Percentiles rank a stretch among this genome's conserved stretches.
These are phyloP conservation scores for Illadopsis cleaveri DNA, from an alignment of 2,113 vertebrate species.

Conservation along the genomic window DNA sequence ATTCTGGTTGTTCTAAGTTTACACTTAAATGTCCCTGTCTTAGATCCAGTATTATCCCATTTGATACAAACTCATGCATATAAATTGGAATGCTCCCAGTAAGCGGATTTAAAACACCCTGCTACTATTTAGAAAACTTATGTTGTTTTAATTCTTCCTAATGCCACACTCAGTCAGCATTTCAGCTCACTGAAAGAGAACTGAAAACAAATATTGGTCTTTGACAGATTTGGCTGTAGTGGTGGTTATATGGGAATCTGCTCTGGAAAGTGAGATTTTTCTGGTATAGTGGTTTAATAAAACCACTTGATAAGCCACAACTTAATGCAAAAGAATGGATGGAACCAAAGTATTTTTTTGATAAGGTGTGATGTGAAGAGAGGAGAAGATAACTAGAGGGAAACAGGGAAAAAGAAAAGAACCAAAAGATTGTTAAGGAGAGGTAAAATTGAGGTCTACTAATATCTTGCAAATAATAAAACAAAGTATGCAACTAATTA, in stretches of 20 bases:
- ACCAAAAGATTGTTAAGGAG: background rate
- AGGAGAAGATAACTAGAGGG: background rate
- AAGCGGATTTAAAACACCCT: background rate
- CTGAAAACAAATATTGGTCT: background rate
- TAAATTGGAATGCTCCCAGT: background rate
- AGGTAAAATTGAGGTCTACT: background rate
- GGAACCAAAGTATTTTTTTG: background rate
- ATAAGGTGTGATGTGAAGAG: background rate
- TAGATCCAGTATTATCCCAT: background rate
- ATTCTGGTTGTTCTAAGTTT: constrained; percentile 40
- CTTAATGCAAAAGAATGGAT: background rate
- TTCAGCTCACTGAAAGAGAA: background rate
- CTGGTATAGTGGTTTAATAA: background rate
- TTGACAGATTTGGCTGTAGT: background rate
- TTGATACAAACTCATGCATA: background rate
- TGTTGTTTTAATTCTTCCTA: background rate
- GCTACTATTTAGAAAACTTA: background rate
- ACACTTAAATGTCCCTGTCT: background rate
- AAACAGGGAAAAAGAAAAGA: background rate
- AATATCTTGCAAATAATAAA: background rate
- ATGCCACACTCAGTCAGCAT: background rate
- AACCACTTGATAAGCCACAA: background rate
- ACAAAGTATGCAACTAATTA: background rate
- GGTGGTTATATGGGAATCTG: background rate
- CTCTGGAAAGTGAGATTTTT: background rate